Evolutionary conservation across 2,113 vertebrate genomes (phyloP).

Genomic region (Oreochromis spilurus): DNA sequence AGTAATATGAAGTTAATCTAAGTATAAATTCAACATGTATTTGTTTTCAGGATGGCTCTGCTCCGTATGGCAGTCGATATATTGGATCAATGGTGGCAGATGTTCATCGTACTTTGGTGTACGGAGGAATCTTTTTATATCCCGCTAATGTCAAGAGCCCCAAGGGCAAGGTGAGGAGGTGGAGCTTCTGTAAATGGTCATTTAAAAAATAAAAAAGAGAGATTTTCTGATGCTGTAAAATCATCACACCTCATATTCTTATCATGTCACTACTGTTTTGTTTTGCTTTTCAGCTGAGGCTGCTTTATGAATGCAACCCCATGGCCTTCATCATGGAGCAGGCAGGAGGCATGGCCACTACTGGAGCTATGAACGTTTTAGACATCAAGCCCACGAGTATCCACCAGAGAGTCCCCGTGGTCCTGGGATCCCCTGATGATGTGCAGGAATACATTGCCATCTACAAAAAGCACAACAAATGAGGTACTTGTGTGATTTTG

Average conservation of each 20-base stretch:
- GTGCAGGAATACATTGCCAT: constrained; percentile 88
- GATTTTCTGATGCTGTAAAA: background rate
- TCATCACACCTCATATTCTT: too few species aligned
- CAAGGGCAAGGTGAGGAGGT: constrained; percentile 85
- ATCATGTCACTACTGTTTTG: background rate
- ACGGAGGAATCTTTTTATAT: constrained; percentile 95
- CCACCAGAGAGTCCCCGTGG: constrained; percentile 87
- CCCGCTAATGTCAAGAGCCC: constrained; percentile 93
- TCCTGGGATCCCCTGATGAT: constrained; percentile 93
- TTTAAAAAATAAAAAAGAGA: background rate
- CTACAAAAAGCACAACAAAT: constrained; percentile 83
- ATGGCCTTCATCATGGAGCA: constrained; percentile 96
- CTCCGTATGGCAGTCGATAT: constrained; percentile 88
- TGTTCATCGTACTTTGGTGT: constrained; percentile 92
- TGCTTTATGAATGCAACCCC: constrained; percentile 95
- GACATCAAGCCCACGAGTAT: constrained; percentile 88
- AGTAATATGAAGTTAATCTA: background rate
- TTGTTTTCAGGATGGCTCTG: constrained; percentile 79
- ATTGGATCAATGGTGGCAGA: constrained; percentile 97
- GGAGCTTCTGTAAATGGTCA: background rate
- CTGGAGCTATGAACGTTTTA: constrained; percentile 80
- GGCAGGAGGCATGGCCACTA: constrained; percentile 93
- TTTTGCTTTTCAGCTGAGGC: constrained; percentile 77
- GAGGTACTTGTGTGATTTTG: constrained; percentile 27
- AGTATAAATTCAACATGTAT: background rate